These are phyloP conservation scores for Motacilla alba DNA, from an alignment of 2,113 vertebrate species.

Conservation along the genomic window DNA sequence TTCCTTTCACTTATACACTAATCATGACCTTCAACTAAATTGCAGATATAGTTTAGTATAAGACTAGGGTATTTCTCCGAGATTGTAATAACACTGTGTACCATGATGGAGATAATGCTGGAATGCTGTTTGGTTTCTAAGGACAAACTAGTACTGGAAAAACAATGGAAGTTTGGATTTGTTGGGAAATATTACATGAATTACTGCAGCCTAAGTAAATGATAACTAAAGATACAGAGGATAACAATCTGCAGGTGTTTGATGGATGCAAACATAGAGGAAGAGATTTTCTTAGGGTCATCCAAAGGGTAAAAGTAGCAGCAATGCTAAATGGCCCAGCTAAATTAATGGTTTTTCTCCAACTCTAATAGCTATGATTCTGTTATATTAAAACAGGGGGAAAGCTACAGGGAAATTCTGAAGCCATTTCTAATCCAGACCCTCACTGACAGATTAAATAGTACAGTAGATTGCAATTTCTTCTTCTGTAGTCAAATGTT, in stretches of 20 bases:
- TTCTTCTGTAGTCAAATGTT: slow-evolving; percentile 50
- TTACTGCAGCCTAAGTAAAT: not conserved
- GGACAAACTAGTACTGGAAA: not conserved
- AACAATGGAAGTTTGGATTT: not conserved
- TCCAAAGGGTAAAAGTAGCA: slow-evolving; percentile 1
- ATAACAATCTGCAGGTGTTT: slow-evolving; percentile 11
- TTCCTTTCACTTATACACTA: not conserved
- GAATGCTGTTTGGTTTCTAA: not conserved
- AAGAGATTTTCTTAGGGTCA: slow-evolving; percentile 10
- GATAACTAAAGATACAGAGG: not conserved
- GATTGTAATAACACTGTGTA: not conserved
- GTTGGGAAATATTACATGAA: not conserved
- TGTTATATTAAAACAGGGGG: not conserved
- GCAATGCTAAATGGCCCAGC: not conserved
- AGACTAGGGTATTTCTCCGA: not conserved
- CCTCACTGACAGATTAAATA: not conserved
- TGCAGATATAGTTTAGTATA: not conserved
- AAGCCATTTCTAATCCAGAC: slow-evolving; percentile 31
- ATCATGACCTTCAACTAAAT: not conserved
- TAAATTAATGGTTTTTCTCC: slow-evolving; percentile 2
- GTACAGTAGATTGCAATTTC: slow-evolving; percentile 14
- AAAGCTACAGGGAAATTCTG: not conserved
- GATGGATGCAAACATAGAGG: not conserved
- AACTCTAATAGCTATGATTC: not conserved
- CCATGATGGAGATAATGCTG: not conserved